These are phyloP conservation scores for Tenthredo amoena DNA, from an alignment of 2,888 invertebrate genomes.

Conservation along the genomic window DNA sequence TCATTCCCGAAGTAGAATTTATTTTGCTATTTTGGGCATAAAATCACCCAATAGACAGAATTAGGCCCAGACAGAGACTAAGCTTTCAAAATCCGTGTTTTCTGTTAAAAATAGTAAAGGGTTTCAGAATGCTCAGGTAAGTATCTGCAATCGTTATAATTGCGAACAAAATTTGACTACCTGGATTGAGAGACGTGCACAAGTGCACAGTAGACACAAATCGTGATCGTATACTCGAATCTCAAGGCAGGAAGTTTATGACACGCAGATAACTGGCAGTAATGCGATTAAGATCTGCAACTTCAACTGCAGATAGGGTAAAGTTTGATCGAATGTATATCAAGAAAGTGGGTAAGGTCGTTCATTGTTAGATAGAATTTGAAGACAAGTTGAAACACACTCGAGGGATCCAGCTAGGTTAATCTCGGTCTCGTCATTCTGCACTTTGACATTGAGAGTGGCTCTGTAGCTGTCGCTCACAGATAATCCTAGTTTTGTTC, in stretches of 20 bases:
- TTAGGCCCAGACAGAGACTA: neutral
- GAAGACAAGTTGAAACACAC: conserved; percentile 3
- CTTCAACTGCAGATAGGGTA: neutral
- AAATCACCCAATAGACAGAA: neutral
- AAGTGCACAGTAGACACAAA: neutral
- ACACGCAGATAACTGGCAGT: neutral
- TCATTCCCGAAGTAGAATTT: neutral
- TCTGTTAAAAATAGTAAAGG: neutral
- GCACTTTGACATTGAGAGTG: conserved; percentile 32
- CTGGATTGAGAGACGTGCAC: neutral
- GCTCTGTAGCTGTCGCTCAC: conserved; percentile 17
- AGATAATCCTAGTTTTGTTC: conserved; percentile 44
- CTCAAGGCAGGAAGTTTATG: too few species aligned
- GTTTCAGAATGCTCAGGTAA: neutral
- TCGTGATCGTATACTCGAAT: neutral
- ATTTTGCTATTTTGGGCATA: neutral
- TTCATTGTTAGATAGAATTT: neutral
- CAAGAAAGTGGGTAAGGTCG: neutral
- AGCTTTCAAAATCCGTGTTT: neutral
- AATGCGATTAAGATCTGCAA: neutral
- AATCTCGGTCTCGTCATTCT: conserved; percentile 42
- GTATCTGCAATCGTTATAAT: neutral
- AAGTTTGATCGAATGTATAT: neutral
- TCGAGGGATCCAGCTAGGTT: neutral
- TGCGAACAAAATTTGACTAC: neutral